Evolutionary conservation across 2,113 vertebrate genomes (phyloP).

Genomic region (Colossoma macropomum): DNA sequence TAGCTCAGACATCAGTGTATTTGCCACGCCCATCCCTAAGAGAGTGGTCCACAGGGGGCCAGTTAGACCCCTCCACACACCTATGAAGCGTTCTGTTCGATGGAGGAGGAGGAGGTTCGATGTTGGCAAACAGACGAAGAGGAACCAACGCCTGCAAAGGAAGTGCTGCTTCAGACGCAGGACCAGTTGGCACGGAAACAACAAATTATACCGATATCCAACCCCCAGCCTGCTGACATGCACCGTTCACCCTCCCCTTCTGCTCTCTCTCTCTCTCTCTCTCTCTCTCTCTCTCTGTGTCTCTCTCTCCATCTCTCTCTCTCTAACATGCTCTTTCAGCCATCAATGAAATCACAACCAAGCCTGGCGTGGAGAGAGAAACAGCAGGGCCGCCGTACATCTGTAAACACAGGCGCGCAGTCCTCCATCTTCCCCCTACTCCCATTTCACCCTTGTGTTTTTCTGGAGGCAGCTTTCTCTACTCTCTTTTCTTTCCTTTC

Average conservation of each 20-base stretch:
- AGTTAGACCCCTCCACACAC: not conserved
- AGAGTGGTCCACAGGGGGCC: too few species aligned
- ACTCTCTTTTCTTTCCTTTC: constrained; percentile 39
- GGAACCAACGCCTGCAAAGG: constrained; percentile 73
- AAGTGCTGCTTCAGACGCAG: constrained; percentile 77
- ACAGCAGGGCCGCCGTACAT: constrained; percentile 36
- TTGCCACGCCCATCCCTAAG: too few species aligned
- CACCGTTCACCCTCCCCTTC: constrained; percentile 66
- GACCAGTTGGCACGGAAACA: constrained; percentile 84
- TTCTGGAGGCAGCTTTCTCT: constrained; percentile 47
- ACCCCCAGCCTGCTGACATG: constrained; percentile 71
- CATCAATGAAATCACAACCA: constrained; percentile 80
- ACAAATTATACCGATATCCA: constrained; percentile 78
- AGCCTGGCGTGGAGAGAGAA: constrained; percentile 59
- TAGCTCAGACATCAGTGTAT: too few species aligned
- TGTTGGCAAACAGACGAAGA: not conserved
- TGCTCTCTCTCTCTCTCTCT: constrained; percentile 63
- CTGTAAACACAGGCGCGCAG: constrained; percentile 36
- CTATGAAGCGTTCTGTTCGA: too few species aligned
- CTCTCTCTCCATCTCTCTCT: constrained; percentile 57
- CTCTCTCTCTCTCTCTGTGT: constrained; percentile 49
- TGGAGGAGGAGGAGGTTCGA: not conserved
- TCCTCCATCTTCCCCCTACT: constrained; percentile 38
- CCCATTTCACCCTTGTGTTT: constrained; percentile 32
- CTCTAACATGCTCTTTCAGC: constrained; percentile 71